Evolutionary conservation across 1,140 invertebrate genomes (phyloP), one percentile per base, ranked within the genome.

Genomic region (Hylaeus volcanicus): DNA sequence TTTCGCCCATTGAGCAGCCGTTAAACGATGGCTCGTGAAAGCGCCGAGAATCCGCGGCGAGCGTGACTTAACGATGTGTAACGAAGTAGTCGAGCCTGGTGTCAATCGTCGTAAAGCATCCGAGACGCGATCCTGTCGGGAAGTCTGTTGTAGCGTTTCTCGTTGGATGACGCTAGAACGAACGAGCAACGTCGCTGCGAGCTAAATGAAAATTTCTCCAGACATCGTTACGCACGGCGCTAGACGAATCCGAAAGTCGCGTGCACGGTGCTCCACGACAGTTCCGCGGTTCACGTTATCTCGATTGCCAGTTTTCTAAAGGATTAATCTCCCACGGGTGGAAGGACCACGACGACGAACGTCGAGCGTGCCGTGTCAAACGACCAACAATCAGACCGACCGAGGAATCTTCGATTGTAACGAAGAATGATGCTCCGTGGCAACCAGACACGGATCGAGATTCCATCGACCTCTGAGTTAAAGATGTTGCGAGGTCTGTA

Each of bases 21-120:
- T 56, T 6, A 61, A 64, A 56, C 53, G 53, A 55, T 58, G 51
- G 61, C 58, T 58, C 69, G 68, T 48, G 77, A 78, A 53, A 81
- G 79, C 81, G 64, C 60, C 58, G 70, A 58, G 73, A 72, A 74
- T 82, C 83, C 39, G 56, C 69, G 41, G 64, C 78, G 66, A 26
- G 26, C 66, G 68, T 55, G 72, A 45, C 72, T 64, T 81, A 82
- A 71, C 84, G 85, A 87, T 81, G 85, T 87, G 86, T 87, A 87
- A 84, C 86, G 86, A 86, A 86, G 86, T 81, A 86, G 81, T 79
- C 74, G 41, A 63, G 51, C 63, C 58, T 14, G 63, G 74, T 74
- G 75, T 81, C 85, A 79, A 86, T 86, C 86, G 85, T 83, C 84
- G 76, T 84, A 77, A 83, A 83, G 77, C 64, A 82, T 83, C 84